Evolutionary conservation across 2,888 invertebrate genomes (phyloP).

Genomic region (Drosophila birchii): DNA sequence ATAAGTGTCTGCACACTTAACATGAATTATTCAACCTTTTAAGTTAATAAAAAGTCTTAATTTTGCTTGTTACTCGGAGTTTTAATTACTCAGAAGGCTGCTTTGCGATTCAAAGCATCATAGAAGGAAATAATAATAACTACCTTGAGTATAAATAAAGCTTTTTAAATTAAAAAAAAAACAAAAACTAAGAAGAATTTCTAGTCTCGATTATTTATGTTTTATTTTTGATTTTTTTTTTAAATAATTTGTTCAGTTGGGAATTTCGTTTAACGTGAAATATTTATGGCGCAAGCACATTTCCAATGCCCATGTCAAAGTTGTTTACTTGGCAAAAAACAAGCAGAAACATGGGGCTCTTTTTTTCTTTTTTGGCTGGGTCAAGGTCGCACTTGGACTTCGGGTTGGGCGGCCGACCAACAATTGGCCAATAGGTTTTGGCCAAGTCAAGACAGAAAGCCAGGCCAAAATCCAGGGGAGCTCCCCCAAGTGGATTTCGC

Average conservation of each 20-base stretch:
- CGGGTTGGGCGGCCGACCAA: slow-evolving; percentile 20
- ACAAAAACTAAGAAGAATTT: not conserved
- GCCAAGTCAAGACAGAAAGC: slow-evolving; percentile 17
- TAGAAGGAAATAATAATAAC: not conserved
- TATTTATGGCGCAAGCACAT: slow-evolving; percentile 19
- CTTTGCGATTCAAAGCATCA: not conserved
- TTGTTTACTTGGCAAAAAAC: slow-evolving; percentile 32
- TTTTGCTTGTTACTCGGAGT: not conserved
- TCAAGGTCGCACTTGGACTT: slow-evolving; percentile 27
- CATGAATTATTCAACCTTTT: not conserved
- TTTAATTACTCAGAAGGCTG: not conserved
- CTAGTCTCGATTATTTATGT: not conserved
- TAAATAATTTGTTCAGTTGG: not conserved
- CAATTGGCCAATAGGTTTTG: slow-evolving; percentile 31
- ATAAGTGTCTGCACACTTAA: not conserved
- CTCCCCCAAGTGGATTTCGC: slow-evolving; percentile 28
- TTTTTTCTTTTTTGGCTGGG: slow-evolving; percentile 12
- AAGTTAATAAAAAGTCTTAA: not conserved
- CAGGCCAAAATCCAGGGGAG: slow-evolving; percentile 29
- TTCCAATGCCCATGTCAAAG: slow-evolving; percentile 18
- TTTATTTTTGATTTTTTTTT: not conserved
- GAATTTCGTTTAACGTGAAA: not conserved
- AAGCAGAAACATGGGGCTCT: slow-evolving; percentile 13
- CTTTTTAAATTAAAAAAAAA: not conserved
- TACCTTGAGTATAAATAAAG: not conserved